These are phyloP conservation scores for Perccottus glenii DNA, from an alignment of 2,113 vertebrate species.

Conservation along the genomic window DNA sequence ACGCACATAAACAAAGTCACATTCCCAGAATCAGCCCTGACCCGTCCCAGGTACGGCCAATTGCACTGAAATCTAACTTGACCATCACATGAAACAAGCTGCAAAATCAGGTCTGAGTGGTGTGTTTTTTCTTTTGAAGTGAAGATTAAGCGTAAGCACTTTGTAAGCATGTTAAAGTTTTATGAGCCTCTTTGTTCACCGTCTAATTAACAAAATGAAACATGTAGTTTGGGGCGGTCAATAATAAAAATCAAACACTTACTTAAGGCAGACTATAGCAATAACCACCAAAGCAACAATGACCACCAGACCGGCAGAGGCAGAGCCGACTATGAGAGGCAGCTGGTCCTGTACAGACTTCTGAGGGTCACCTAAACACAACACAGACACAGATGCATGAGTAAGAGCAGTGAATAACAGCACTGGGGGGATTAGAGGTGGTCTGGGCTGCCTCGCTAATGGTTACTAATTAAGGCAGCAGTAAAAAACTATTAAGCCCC, in stretches of 20 bases:
- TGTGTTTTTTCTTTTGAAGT: constrained; percentile 22
- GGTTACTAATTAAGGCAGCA: constrained; percentile 34
- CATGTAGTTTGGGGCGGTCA: constrained; percentile 33
- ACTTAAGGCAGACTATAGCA: constrained; percentile 96
- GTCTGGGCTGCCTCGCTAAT: constrained; percentile 30
- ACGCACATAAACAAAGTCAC: constrained; percentile 51
- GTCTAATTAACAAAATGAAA: constrained; percentile 51
- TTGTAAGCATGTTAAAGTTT: constrained; percentile 54
- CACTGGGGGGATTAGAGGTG: constrained; percentile 22
- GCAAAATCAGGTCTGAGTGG: not conserved
- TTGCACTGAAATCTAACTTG: constrained; percentile 16
- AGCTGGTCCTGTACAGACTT: constrained; percentile 93
- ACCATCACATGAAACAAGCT: constrained; percentile 19
- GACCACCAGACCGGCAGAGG: constrained; percentile 90
- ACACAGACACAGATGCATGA: constrained; percentile 27
- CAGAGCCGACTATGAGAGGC: constrained; percentile 94
- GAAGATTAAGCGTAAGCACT: constrained; percentile 19
- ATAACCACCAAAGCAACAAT: constrained; percentile 93
- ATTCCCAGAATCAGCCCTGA: constrained; percentile 46
- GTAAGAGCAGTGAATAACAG: constrained; percentile 17
- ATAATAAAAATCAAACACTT: constrained; percentile 65
- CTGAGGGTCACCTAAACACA: constrained; percentile 81
- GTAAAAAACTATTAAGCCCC: constrained; percentile 40
- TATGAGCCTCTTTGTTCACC: constrained; percentile 56
- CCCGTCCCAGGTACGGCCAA: constrained; percentile 27